Base-by-base conservation (phyloP, 1,140 invertebrate species). In the Pachypeltis micranthus region DNA sequence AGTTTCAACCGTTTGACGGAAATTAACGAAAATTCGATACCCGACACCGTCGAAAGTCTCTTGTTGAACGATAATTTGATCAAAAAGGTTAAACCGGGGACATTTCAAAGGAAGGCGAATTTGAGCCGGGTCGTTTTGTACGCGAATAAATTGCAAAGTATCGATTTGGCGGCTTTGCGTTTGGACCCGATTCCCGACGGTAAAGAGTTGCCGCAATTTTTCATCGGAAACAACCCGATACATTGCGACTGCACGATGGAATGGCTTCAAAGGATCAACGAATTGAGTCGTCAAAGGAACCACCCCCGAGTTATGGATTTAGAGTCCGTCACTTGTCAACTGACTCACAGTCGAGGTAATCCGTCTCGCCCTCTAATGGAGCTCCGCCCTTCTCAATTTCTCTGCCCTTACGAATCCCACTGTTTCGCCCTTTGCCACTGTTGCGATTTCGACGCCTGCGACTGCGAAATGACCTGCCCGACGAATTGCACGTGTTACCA, bases 241-340 rank as follows among this genome's bases (percentile, higher is more conserved):
- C 78, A 85, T 67, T 91, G 88, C 74, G 86, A 91, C 72, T 91
- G 88, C 75, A 83, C 81, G 61, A 88, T 91, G 87, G 88, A 90
- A 75, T 91, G 88, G 87, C 76, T 93, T 70, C 83, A 86, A 65
- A 78, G 85, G 66, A 85, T 89, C 69, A 88, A 88, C 77, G 82
- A 85, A 72, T 76, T 85, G 67, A 74, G 76, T 72, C 85, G 75
- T 75, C 85, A 70, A 76, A 79, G 74, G 16, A 72, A 73, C 26
- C 73, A 75, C 65, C 77, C 77, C 0, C 67, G 71, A 21, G 69
- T 79, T 26, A 71, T 73, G 44, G 78, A 79, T 68, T 63, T 77
- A 27, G 72, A 77, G 29, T 64, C 70, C 4, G 70, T 78, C 2
- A 69, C 70, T 23, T 78, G 75, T 66, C 65, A 67, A 44, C 55